phyloP scores from a whole-genome alignment of 2,113 vertebrate genomes.

The Baryphthengus martii region DNA sequence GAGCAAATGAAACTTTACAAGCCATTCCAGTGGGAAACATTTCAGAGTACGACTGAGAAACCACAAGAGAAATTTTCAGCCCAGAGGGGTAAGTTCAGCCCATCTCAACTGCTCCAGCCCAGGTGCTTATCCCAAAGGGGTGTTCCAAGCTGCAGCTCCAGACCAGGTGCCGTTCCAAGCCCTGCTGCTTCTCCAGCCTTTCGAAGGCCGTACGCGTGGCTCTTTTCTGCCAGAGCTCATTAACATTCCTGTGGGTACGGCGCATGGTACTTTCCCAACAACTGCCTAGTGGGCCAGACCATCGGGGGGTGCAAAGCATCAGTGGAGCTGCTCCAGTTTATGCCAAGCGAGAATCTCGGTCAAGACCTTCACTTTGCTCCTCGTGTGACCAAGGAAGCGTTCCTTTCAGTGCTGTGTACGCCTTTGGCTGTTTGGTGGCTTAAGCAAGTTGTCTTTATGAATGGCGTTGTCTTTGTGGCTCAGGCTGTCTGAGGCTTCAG shows the following conservation, averaged over 20 bases:
- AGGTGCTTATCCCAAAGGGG: constrained; percentile 24
- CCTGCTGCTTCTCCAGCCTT: constrained; percentile 4
- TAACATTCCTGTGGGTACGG: constrained; percentile 23
- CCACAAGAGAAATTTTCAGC: constrained; percentile 49
- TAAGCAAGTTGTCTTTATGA: constrained; percentile 14
- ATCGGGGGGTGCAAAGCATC: constrained; percentile 20
- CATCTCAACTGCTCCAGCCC: constrained; percentile 2
- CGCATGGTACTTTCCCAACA: constrained; percentile 22
- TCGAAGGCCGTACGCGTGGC: neutral
- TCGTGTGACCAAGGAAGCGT: neutral
- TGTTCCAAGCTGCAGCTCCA: constrained; percentile 23
- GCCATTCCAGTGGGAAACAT: constrained; percentile 34
- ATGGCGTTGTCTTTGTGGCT: constrained; percentile 25
- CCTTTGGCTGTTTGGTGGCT: constrained; percentile 32
- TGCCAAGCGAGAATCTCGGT: neutral
- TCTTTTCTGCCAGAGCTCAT: constrained; percentile 14
- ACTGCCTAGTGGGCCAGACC: constrained; percentile 1
- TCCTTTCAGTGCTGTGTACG: neutral
- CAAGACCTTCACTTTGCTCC: neutral
- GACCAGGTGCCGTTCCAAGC: constrained; percentile 26
- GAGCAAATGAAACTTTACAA: constrained; percentile 37
- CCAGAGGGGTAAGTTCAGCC: constrained; percentile 55
- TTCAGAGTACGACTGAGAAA: constrained; percentile 42
- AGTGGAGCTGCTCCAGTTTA: neutral
- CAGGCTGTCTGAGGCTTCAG: neutral